Evolutionary conservation across 2,797 vertebrate genomes (phyloP).

Genomic region (Cossypha caffra): DNA sequence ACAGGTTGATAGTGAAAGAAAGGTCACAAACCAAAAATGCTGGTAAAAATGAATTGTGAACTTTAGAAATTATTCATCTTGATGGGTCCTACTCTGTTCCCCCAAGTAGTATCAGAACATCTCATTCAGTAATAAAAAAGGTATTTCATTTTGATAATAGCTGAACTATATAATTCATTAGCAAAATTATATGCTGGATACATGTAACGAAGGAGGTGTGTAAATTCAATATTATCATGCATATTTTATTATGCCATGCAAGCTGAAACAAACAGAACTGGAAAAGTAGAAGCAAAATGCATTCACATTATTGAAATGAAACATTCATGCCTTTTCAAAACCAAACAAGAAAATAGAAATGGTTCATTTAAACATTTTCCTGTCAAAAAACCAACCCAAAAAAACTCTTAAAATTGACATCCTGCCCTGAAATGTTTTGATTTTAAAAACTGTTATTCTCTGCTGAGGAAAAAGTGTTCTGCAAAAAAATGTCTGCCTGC

Average conservation of each 20-base stretch:
- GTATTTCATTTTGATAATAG: neutral
- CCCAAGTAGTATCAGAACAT: neutral
- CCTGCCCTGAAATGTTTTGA: neutral
- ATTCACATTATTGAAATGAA: constrained; percentile 21
- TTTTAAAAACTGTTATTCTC: neutral
- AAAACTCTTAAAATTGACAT: neutral
- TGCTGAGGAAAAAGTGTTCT: neutral
- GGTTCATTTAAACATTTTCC: neutral
- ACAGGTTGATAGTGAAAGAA: neutral
- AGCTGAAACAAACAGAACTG: constrained; percentile 12
- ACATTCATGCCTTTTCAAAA: neutral
- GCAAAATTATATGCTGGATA: neutral
- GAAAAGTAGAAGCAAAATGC: neutral
- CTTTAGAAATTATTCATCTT: neutral
- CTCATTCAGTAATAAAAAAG: neutral
- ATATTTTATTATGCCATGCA: neutral
- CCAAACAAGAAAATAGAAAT: constrained; percentile 24
- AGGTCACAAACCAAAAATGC: neutral
- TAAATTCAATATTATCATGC: constrained; percentile 2
- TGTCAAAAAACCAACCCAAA: neutral
- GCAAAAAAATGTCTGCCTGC: neutral
- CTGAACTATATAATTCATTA: neutral
- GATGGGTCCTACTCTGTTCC: neutral
- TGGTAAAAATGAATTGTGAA: neutral
- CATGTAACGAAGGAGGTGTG: neutral